Evolutionary conservation across 92 coral and sea anemone genomes (phyloP).

Genomic region (Umimayanthus kanabou): DNA sequence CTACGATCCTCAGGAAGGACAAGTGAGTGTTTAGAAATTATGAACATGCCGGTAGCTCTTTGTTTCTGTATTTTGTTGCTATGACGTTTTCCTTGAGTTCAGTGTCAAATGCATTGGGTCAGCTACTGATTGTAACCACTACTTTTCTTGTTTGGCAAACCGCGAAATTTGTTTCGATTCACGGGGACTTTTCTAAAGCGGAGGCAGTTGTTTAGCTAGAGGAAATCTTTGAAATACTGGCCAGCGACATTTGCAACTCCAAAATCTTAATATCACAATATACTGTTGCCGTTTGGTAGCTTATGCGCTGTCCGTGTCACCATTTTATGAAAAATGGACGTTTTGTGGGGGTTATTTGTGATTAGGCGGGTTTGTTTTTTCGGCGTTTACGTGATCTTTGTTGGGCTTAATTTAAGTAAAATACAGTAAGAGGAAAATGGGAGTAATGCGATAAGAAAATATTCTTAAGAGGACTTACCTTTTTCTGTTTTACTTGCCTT

Average conservation of each 20-base stretch:
- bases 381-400: too few relatives aligned
- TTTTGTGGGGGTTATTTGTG: neutral
- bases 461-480: too few relatives aligned
- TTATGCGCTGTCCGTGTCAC: neutral
- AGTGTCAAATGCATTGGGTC: neutral
- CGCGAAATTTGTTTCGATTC: neutral
- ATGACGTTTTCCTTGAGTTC: neutral
- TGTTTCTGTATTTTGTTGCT: too few relatives aligned
- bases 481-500: neutral
- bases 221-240: too few relatives aligned
- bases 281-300: neutral
- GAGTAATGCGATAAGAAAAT: too few relatives aligned
- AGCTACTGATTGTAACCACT: neutral
- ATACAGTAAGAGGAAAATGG: too few relatives aligned
- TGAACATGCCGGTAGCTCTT: neutral
- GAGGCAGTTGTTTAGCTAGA: too few relatives aligned
- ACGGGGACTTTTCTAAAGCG: too few relatives aligned
- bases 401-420: too few relatives aligned
- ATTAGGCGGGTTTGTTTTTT: neutral
- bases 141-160: neutral
- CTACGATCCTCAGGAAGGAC: slow-evolving; percentile 48
- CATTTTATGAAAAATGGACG: too few relatives aligned
- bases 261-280: neutral
- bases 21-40: slow-evolving; percentile 26
- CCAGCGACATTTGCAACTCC: too few relatives aligned